Base-by-base conservation (phyloP, 2,113 vertebrate genomes). In the Suricata suricatta region DNA sequence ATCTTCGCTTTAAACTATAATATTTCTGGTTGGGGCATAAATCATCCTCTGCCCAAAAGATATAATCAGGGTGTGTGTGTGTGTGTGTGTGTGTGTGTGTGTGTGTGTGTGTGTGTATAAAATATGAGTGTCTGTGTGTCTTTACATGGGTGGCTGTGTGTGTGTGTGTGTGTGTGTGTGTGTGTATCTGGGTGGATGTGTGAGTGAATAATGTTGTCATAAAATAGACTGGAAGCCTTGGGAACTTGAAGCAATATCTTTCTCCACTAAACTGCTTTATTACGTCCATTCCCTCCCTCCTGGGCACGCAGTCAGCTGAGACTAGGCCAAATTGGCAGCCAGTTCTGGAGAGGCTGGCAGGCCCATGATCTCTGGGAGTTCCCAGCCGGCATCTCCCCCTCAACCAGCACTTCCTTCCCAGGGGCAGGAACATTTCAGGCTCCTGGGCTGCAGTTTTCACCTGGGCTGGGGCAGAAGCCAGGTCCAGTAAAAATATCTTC, bases 281-380 rank as follows among this genome's bases (percentile, higher is more conserved):
- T 99, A 98, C 98, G 98, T 98, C 98, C 98, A 98, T 99, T 98
- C 98, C 98, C 98, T 99, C 98, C 99, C 99, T 99, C 99, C 98
- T 98, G 98, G 98, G 99, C 98, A 98, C 80, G 98, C 93, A 99
- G 99, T 99, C 99, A 99, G 99, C 99, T 99, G 99, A 99, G 99
- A 99, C 99, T 98, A 99, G 99, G 99, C 99, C 99, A 99, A 99
- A 99, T 99, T 99, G 99, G 99, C 99, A 99, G 99, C 99, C 98
- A 98, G 99, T 99, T 99, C 99, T 99, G 98, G 97, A 99, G 98
- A 93, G 98, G 98, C 99, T 99, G 99, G 99, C 99, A 99, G 99
- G 98, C 98, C 98, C 71, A 79, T 99, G 99, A 99, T 99, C 99
- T 98, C 99, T 98, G 98, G 98, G 99, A 99, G 99, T 98, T 99